phyloP scores from a whole-genome alignment of 2,888 invertebrate species.

The Liposcelis brunnea region DNA sequence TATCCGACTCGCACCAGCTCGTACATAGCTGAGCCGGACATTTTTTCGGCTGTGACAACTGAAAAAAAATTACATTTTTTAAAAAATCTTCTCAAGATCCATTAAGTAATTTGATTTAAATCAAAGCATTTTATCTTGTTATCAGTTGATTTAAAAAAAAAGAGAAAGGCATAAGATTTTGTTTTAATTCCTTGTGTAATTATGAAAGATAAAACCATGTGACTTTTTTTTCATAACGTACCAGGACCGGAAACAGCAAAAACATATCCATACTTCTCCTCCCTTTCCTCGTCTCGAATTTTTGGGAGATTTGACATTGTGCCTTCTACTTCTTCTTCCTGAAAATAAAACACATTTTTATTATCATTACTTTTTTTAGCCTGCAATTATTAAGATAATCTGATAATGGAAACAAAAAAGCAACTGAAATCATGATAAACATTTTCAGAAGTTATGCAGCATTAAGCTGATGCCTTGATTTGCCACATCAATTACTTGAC shows the following conservation, averaged over 20 bases:
- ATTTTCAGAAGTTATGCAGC: too few relatives aligned
- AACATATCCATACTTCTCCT: conserved; percentile 83
- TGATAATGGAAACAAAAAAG: background rate
- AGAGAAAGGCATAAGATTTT: conserved; percentile 10
- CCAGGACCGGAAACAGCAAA: conserved; percentile 97
- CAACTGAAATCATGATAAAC: too few relatives aligned
- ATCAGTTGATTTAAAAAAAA: conserved; percentile 8
- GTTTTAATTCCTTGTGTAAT: too few relatives aligned
- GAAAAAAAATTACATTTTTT: conserved; percentile 14
- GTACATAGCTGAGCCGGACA: conserved; percentile 99
- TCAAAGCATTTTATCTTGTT: too few relatives aligned
- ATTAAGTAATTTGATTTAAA: background rate
- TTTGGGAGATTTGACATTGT: conserved; percentile 35
- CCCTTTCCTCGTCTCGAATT: conserved; percentile 68
- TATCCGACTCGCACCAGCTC: conserved; percentile 98
- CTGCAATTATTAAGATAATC: background rate
- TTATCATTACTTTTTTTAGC: too few relatives aligned
- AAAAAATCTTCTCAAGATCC: background rate
- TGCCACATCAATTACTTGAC: too few relatives aligned
- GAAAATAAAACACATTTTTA: background rate
- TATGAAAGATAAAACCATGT: conserved; percentile 1
- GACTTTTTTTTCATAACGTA: conserved; percentile 27
- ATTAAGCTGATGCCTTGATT: too few relatives aligned
- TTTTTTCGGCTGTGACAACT: conserved; percentile 98
- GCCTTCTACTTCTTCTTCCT: background rate